Evolutionary conservation across 2,888 invertebrate genomes (phyloP).

Genomic region (Cataglyphis albicans): DNA sequence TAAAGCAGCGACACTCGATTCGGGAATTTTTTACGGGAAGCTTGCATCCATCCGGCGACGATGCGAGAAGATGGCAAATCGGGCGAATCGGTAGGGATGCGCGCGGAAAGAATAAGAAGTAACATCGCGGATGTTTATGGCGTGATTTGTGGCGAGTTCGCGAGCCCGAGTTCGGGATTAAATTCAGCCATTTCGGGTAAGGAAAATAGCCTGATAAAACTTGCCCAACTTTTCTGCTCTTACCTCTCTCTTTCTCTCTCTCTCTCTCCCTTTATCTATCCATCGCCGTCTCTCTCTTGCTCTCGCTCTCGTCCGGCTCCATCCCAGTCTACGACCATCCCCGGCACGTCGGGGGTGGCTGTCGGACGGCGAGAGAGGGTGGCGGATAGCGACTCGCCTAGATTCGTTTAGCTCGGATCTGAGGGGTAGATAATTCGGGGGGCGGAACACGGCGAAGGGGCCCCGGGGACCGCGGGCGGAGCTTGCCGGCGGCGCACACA

Average conservation of each 20-base stretch:
- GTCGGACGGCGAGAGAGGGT: conserved; percentile 62
- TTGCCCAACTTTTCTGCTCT: conserved; percentile 79
- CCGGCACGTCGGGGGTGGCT: conserved; percentile 51
- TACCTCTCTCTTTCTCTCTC: not conserved
- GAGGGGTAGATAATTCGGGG: conserved; percentile 79
- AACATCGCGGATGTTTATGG: conserved; percentile 82
- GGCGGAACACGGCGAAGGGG: conserved; percentile 77
- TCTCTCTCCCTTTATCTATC: conserved; percentile 6
- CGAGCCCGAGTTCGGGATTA: conserved; percentile 83
- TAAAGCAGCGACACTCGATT: conserved; percentile 21
- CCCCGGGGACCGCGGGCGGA: conserved; percentile 78
- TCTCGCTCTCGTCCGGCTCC: conserved; percentile 47
- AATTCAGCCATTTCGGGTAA: conserved; percentile 83
- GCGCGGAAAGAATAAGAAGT: conserved; percentile 73
- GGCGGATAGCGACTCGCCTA: conserved; percentile 67
- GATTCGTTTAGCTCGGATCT: conserved; percentile 74
- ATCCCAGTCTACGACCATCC: conserved; percentile 51
- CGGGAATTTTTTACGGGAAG: not conserved
- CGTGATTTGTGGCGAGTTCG: conserved; percentile 84
- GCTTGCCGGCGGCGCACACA: conserved; percentile 77
- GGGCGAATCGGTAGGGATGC: conserved; percentile 29
- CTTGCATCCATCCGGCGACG: not conserved
- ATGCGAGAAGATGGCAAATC: conserved; percentile 40
- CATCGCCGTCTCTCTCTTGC: conserved; percentile 20
- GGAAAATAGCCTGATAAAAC: conserved; percentile 84